These are phyloP conservation scores for Centropristis striata DNA, from an alignment of 2,113 vertebrate genomes.

Conservation along the genomic window DNA sequence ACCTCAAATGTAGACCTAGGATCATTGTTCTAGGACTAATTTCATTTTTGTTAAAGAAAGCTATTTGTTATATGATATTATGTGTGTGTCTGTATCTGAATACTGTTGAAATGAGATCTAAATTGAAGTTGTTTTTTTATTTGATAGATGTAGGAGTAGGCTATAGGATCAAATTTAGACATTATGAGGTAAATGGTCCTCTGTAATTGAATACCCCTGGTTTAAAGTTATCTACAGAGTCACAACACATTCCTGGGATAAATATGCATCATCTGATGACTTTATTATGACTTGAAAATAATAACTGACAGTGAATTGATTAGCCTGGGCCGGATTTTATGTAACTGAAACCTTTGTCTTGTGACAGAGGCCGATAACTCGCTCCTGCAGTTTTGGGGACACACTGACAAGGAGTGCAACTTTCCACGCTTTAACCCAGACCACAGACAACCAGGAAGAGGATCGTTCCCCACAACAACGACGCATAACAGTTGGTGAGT, in stretches of 20 bases:
- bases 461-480: constrained; percentile 51
- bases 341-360: constrained; percentile 33
- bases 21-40: too few species aligned
- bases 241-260: constrained; percentile 37
- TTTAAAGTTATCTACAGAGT: constrained; percentile 36
- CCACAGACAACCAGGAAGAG: constrained; percentile 51
- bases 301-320: constrained; percentile 41
- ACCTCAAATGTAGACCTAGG: too few species aligned
- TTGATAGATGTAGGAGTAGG: too few species aligned
- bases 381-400: constrained; percentile 70
- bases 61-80: too few species aligned
- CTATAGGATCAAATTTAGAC: too few species aligned
- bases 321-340: constrained; percentile 21
- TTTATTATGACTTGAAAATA: too few species aligned
- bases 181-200: too few species aligned
- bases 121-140: too few species aligned
- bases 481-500: constrained; percentile 68
- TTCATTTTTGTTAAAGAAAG: too few species aligned
- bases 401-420: constrained; percentile 59
- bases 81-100: too few species aligned
- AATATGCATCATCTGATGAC: constrained; percentile 50
- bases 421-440: constrained; percentile 53
- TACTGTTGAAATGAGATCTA: too few species aligned
- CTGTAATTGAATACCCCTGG: too few species aligned
- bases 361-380: constrained; percentile 68